Evolutionary conservation across 1,140 invertebrate genomes (phyloP), one percentile per base, ranked within the genome.

Genomic region (Ephestia elutella): DNA sequence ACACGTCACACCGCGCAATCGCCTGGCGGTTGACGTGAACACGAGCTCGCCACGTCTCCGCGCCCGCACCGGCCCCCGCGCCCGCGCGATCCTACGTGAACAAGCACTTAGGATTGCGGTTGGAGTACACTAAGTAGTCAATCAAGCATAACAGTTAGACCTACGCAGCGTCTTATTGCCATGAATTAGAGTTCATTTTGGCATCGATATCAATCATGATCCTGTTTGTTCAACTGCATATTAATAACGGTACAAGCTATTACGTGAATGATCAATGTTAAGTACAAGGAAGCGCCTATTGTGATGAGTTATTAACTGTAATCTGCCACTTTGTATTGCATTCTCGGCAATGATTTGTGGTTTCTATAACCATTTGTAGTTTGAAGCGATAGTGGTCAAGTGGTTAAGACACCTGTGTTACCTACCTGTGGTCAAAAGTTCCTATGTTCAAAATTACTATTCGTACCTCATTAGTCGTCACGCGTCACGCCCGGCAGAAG

Each of bases 201-300:
- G 38, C 2, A 3, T 17, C 5, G 13, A 44, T 15, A 8, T 44
- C 10, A 15, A n/a, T n/a, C 10, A 7, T 10, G n/a, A 15, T 15
- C 15, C 2, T 44, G 38, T 44, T 15, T 5, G 13, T n/a, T 44
- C 13, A 15, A 44, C 38, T 44, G 38, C 15, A 44, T 44, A 44
- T 44, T 44, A 15, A 44, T 44, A 44, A 44, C n/a, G 13, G n/a
- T 44, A 44, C 5, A 10, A 44, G 32, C 38, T 44, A 44, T 44
- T 44, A 44, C 38, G 38, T 44, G 38, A 44, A 44, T 44, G 38
- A 44, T 44, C 38, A 44, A 44, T 44, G 38, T 44, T 44, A 44
- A 44, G 38, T 44, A 44, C 38, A 44, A 44, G 38, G 38, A 17
- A 44, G n/a, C 3, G 38, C 38, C 38, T 44, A 44, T 44, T 44